A percentile compares a stretch with the other conserved stretches of the same genome.
phyloP scores from a whole-genome alignment of 2,888 invertebrate species.

The Mesochorus sp. region DNA sequence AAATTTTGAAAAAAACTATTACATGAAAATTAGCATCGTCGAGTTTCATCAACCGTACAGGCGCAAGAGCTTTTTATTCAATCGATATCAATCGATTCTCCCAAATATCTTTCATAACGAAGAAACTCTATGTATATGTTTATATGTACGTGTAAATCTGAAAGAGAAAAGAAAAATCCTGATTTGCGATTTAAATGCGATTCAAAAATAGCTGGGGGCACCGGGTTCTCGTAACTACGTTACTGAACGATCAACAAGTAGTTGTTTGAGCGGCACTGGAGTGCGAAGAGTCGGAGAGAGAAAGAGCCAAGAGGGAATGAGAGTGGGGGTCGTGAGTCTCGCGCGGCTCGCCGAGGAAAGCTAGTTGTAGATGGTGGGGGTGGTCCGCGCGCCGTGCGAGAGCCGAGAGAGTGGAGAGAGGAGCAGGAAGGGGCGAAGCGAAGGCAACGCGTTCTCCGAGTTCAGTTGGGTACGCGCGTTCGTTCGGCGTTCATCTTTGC shows the following conservation, averaged over 20 bases:
- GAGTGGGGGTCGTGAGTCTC: slow-evolving; percentile 9
- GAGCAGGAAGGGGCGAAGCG: slow-evolving; percentile 2
- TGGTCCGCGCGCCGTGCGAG: slow-evolving; percentile 51
- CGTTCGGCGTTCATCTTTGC: slow-evolving; percentile 63
- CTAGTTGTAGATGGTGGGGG: slow-evolving; percentile 49
- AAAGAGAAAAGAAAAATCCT: neutral
- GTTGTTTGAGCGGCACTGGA: slow-evolving; percentile 51
- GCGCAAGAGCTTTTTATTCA: no score
- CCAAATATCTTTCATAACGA: no score
- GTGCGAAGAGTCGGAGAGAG: slow-evolving; percentile 1
- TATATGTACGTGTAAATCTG: neutral
- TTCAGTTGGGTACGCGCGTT: slow-evolving; percentile 72
- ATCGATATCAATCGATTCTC: no score
- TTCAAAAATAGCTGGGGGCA: neutral
- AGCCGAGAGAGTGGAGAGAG: slow-evolving; percentile 17
- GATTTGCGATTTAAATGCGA: neutral
- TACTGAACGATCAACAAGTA: slow-evolving; percentile 73
- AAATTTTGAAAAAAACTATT: no score
- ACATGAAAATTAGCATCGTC: no score
- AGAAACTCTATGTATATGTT: no score
- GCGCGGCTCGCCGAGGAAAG: slow-evolving; percentile 25
- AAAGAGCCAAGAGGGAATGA: slow-evolving; percentile 4
- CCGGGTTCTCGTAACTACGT: slow-evolving; percentile 43
- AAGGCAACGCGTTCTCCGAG: slow-evolving; percentile 66
- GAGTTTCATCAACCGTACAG: neutral